Evolutionary conservation across 2,113 vertebrate species (phyloP), one percentile per base, ranked within the genome.

Genomic region (Sebastes fasciatus): DNA sequence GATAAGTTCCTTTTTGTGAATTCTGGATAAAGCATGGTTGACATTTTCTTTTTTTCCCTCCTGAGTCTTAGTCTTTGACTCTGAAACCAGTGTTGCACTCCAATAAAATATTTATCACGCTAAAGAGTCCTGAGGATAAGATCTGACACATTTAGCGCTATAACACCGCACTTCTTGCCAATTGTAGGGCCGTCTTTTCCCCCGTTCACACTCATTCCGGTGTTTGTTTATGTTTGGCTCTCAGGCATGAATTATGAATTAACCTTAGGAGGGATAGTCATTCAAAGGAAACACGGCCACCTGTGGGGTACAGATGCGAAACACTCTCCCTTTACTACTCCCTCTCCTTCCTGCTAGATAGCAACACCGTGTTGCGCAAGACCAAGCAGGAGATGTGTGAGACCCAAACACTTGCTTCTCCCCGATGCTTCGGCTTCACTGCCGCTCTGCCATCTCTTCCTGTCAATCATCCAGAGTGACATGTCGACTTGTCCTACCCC

Each of bases 121-220:
- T 89, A 86, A 90, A 91, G 85, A 89, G 80, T 88, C 89, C 85
- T 46, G 80, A 84, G 91, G 89, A 93, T 86, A 88, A 71, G 81
- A 89, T 91, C 80, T 91, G 91, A 94, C 92, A 89, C 88, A 91
- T 91, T 91, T 91, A 91, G 88, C 90, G 79, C 91, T 85, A 51
- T 62, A 86, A 91, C 82, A 63, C 63, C 8, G 43, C 42, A 34
- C 17, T 45, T 72, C 66, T 62, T 85, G 83, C 83, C 88, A 86
- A 91, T 52, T 54, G 55, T 14, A 60, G 48, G 51, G 70, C 17
- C 67, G 66, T 67, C 48, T 65, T 74, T 58, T 40, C 19, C 58
- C 23, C 76, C 62, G 45, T 80, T 81, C 80, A 78, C 82, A 74
- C 80, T 80, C 42, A 64, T 79, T 82, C 82, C 23, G 8, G 16